These are phyloP conservation scores for Lithophane semibrunnea DNA, from an alignment of 2,888 invertebrate species.

Conservation along the genomic window DNA sequence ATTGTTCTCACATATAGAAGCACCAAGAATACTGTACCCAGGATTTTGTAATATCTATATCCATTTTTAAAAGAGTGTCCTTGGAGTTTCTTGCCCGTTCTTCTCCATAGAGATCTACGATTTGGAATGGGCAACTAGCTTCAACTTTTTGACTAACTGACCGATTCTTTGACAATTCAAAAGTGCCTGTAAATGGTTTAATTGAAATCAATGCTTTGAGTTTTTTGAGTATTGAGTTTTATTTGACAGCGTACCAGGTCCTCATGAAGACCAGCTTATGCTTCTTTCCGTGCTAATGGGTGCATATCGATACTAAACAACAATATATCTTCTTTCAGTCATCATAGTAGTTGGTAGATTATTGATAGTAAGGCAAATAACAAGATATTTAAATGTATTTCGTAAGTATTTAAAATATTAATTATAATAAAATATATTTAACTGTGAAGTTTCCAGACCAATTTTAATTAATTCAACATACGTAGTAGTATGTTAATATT, in stretches of 20 bases:
- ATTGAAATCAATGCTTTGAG: no score
- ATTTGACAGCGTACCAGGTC: not conserved
- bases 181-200: no score
- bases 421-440: not conserved
- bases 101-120: no score
- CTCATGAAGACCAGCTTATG: not conserved
- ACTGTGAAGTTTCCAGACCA: not conserved
- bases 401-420: not conserved
- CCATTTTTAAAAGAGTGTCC: no score
- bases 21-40: no score
- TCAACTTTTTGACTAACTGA: no score
- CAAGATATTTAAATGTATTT: not conserved
- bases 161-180: no score
- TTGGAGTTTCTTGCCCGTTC: no score
- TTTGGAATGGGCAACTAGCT: no score
- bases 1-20: no score
- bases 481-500: conserved; percentile 21
- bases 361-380: not conserved
- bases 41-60: no score
- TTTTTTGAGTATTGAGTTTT: no score
- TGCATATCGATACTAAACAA: not conserved
- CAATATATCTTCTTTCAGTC: not conserved
- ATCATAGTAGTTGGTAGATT: not conserved
- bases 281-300: not conserved
- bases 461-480: conserved; percentile 36